These are phyloP conservation scores for Graptemys geographica DNA, from an alignment of 2,797 vertebrate genomes.

Conservation along the genomic window DNA sequence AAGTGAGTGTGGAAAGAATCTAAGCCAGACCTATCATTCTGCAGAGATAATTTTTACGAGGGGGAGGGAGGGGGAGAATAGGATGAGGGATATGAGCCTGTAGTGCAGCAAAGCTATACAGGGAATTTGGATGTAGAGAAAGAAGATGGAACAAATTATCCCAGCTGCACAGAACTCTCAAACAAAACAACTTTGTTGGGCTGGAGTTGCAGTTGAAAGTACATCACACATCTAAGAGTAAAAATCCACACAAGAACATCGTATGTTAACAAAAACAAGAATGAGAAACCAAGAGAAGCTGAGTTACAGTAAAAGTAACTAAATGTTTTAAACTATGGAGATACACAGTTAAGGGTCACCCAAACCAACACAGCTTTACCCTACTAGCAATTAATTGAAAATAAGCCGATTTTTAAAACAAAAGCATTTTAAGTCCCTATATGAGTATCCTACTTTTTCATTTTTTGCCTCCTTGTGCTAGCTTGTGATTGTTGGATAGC, in stretches of 20 bases:
- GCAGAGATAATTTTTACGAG: neutral
- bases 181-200: neutral
- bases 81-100: neutral
- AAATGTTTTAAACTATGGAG: no score
- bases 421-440: no score
- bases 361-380: no score
- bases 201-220: neutral
- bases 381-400: no score
- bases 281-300: no score
- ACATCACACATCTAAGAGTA: neutral
- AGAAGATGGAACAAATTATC: neutral
- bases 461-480: no score
- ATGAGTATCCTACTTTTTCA: no score
- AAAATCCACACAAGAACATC: neutral
- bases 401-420: no score
- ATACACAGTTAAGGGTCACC: no score
- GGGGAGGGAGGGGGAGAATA: no score
- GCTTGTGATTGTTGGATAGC: no score
- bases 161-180: neutral
- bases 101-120: neutral
- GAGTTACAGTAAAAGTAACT: no score
- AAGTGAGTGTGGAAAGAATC: neutral
- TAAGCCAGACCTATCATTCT: neutral
- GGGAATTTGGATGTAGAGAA: neutral
- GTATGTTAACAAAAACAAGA: neutral